Evolutionary conservation across 2,797 vertebrate species (phyloP), one percentile per base, ranked within the genome.

Genomic region (Naso thynnoides): DNA sequence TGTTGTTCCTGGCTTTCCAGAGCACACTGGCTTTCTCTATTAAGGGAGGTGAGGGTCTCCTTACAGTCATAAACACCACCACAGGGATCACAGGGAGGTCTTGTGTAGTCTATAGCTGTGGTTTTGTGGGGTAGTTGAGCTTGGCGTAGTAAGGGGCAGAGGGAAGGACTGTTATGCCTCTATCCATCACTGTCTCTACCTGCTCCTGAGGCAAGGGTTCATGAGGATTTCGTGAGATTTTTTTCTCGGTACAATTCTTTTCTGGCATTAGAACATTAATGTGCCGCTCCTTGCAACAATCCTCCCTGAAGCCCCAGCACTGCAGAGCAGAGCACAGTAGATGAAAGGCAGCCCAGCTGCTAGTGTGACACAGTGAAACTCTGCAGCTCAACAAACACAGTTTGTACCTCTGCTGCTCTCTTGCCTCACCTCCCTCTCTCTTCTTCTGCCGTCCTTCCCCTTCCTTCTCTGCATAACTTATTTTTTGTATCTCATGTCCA

Each of bases 1-100:
- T 90, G 81, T 90, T 90, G 76, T 86, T 92, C 50, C 84, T 89
- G 89, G 89, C 79, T 73, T 84, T 77, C 65, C 39, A 10, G 54
- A 79, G 62, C 56, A 52, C 82, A 63, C 67, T 86, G 73, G 66
- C 76, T 75, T 75, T 74, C 67, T 66, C 69, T 71, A 24, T 68
- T 76, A 27, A 78, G 50, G 71, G 72, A 82, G 21, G 21, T 58
- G 48, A 54, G 68, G 78, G 58, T 38, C 72, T 83, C 69, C 45
- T 80, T 72, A 52, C 27, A 65, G 82, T 71, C 78, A 42, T 83
- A 69, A 88, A 85, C 70, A 73, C 54, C 36, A 58, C 80, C 31
- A 14, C 70, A 61, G 78, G 67, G 82, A 83, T 88, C 76, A 89
- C 62, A 68, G 55, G 53, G 59, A 81, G 77, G 59, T 75, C 66